phyloP scores from a whole-genome alignment of 2,113 vertebrate species.

The Bostrychus sinensis region DNA sequence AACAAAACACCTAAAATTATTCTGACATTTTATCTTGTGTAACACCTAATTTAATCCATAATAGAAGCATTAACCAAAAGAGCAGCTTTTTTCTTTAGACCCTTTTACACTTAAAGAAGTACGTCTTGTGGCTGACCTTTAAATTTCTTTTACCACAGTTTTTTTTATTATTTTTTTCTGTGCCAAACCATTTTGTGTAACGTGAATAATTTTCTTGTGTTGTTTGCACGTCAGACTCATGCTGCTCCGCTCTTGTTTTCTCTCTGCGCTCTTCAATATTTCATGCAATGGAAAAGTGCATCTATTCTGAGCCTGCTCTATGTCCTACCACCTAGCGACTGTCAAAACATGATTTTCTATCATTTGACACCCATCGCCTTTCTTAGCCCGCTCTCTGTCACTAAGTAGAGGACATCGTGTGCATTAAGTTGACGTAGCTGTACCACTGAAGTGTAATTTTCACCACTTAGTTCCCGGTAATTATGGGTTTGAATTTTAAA shows the following conservation, averaged over 20 bases:
- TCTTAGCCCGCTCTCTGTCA: constrained; percentile 32
- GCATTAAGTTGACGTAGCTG: constrained; percentile 24
- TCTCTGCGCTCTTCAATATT: constrained; percentile 70
- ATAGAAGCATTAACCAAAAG: constrained; percentile 7
- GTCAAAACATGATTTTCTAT: constrained; percentile 71
- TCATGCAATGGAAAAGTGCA: constrained; percentile 69
- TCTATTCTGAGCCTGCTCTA: constrained; percentile 65
- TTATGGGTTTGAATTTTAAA: background rate
- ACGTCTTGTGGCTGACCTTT: background rate
- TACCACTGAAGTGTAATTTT: background rate
- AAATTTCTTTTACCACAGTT: background rate
- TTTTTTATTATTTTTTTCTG: background rate
- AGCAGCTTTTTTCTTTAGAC: background rate
- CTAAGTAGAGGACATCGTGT: constrained; percentile 3
- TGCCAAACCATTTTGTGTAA: constrained; percentile 31
- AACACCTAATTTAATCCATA: background rate
- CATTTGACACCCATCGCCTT: constrained; percentile 49
- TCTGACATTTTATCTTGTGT: constrained; percentile 11
- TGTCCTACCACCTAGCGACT: constrained; percentile 60
- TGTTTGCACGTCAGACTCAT: constrained; percentile 67
- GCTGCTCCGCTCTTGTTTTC: constrained; percentile 65
- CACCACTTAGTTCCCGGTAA: constrained; percentile 9
- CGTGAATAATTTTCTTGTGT: constrained; percentile 53
- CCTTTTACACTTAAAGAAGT: background rate
- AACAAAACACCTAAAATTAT: background rate